phyloP scores from a whole-genome alignment of 2,888 invertebrate genomes.

The Syritta pipiens region DNA sequence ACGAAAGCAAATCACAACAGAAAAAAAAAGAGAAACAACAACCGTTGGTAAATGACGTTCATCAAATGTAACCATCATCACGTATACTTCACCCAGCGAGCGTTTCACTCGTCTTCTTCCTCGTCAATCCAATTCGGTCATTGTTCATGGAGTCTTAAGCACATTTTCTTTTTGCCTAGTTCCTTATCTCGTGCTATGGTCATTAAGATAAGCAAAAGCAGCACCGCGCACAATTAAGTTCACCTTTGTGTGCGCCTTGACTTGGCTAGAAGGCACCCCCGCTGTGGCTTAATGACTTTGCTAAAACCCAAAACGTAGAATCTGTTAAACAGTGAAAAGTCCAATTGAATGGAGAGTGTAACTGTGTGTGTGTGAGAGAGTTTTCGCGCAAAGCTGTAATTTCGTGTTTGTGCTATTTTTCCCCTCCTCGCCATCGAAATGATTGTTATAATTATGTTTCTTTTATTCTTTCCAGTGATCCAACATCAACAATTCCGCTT shows the following conservation, averaged over 20 bases:
- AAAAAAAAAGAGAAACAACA: not conserved
- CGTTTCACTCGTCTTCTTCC: not conserved
- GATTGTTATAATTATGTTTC: slow-evolving; percentile 39
- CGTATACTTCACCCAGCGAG: slow-evolving; percentile 21
- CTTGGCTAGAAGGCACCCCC: slow-evolving; percentile 30
- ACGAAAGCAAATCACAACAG: slow-evolving; percentile 1
- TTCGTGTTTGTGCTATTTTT: slow-evolving; percentile 3
- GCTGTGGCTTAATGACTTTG: slow-evolving; percentile 52
- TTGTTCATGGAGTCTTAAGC: slow-evolving; percentile 56
- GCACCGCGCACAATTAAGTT: slow-evolving; percentile 62
- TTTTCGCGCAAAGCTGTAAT: slow-evolving; percentile 40
- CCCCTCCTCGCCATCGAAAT: slow-evolving; percentile 9
- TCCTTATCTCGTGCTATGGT: slow-evolving; percentile 58
- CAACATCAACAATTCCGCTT: slow-evolving; percentile 88
- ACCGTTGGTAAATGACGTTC: slow-evolving; percentile 10
- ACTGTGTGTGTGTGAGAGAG: slow-evolving; percentile 5
- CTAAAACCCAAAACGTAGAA: slow-evolving; percentile 36
- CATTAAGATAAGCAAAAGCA: slow-evolving; percentile 64
- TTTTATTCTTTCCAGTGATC: slow-evolving; percentile 80
- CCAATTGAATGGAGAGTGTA: not conserved
- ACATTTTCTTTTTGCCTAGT: slow-evolving; percentile 51
- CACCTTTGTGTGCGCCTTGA: slow-evolving; percentile 52
- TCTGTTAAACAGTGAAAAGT: slow-evolving; percentile 3
- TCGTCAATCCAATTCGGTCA: slow-evolving; percentile 34
- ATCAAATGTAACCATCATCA: slow-evolving; percentile 26